Base-by-base conservation (phyloP, 2,888 invertebrate genomes). In the Toxonevra muliebris region DNA sequence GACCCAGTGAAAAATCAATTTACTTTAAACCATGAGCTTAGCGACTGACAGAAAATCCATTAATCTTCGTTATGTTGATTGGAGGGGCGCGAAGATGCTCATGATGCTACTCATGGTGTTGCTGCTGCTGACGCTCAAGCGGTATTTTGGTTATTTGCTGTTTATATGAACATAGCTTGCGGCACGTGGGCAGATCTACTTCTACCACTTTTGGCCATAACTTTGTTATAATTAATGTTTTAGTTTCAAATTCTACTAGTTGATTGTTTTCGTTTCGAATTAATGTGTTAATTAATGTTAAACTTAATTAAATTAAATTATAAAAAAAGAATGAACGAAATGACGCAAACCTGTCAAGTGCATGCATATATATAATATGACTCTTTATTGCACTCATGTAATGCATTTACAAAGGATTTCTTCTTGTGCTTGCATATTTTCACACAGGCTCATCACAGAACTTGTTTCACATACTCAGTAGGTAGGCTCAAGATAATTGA, bases 1-100 rank as follows among this genome's bases (percentile, higher is more conserved):
- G 48, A 62, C 62, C 62, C 62, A 58, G 17, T 66, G 61, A 50
- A 8, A 30, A 43, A 62, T 54, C 42, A 41, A 62, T 48, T 48
- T 11, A 48, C 48, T 48, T 8, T 17, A 45, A 53, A n/a, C 20
- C 13, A 8, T 48, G 20, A 40, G 19, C 52, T 40, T 45, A 30
- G 61, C 57, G 41, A 57, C 48, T 50, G 41, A 10, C n/a, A 57
- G 45, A 58, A 42, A 52, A 59, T 19, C 41, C 66, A 66, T 66
- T 61, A 60, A 66, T 66, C 66, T 53, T 66, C 40, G 20, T 57
- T 41, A 10, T n/a, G 58, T 4, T 53, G 15, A 19, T 54, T 7
- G 20, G 1, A 19, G 12, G 2, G 54, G 20, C 20, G 15, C 17
- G 19, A 15, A 12, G 15, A 15, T 19, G 20, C 15, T 54, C 12